Evolutionary conservation across 2,113 vertebrate species (phyloP).

Genomic region (Strigops habroptila): DNA sequence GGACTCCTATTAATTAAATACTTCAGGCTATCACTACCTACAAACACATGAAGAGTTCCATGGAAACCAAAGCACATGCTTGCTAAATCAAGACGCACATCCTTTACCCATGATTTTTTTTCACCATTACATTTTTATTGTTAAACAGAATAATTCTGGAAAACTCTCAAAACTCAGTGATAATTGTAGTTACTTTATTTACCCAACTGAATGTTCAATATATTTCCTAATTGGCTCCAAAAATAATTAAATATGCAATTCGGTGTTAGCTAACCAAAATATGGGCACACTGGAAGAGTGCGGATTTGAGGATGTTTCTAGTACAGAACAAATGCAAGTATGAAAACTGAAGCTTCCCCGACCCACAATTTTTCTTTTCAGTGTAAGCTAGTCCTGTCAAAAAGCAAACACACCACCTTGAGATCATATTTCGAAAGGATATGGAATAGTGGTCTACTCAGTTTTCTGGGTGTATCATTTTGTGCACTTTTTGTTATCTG

Average conservation of each 20-base stretch:
- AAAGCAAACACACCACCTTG: neutral
- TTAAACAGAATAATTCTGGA: neutral
- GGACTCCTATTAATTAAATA: neutral
- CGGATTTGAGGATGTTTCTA: neutral
- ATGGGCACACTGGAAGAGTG: neutral
- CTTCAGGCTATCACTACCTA: neutral
- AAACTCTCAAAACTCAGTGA: neutral
- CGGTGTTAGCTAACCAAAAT: neutral
- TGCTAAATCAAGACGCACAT: neutral
- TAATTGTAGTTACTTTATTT: neutral
- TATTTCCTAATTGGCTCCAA: neutral
- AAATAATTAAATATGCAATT: neutral
- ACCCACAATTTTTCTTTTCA: neutral
- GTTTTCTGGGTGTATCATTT: neutral
- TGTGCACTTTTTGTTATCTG: neutral
- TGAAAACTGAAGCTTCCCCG: neutral
- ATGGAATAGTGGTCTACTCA: rapidly evolving
- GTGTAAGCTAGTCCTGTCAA: neutral
- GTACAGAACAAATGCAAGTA: neutral
- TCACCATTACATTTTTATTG: neutral
- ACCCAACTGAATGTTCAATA: neutral
- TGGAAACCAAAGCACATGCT: neutral
- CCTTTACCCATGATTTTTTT: neutral
- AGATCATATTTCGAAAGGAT: neutral
- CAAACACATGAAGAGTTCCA: neutral